phyloP scores from a whole-genome alignment of 2,888 invertebrate genomes.

The Hemaris fuciformis region DNA sequence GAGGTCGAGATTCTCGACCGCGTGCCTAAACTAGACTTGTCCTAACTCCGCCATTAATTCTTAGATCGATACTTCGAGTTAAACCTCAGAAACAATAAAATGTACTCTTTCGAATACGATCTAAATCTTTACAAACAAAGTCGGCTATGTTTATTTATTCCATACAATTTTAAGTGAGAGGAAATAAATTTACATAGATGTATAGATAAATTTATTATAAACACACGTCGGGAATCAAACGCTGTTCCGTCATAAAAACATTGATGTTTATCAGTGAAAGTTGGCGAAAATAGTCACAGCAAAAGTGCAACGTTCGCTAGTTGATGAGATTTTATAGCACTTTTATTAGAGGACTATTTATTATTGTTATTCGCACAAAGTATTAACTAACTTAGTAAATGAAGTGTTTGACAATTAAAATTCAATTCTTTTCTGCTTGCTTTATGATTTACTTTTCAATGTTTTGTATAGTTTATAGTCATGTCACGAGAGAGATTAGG shows the following conservation, averaged over 20 bases:
- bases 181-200: background rate
- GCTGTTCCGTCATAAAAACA: background rate
- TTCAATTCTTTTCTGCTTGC: too few relatives aligned
- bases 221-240: constrained; percentile 1
- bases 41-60: too few relatives aligned
- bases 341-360: background rate
- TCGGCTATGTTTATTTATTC: background rate
- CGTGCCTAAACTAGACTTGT: too few relatives aligned
- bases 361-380: background rate
- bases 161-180: background rate
- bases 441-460: too few relatives aligned
- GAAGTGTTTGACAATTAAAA: too few relatives aligned
- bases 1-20: too few relatives aligned
- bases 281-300: background rate
- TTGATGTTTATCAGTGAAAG: constrained; percentile 7
- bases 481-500: too few relatives aligned
- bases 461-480: too few relatives aligned
- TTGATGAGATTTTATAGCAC: background rate
- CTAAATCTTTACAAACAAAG: background rate
- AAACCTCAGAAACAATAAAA: too few relatives aligned
- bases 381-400: background rate
- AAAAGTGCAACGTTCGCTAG: background rate
- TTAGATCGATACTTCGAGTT: too few relatives aligned
- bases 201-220: constrained; percentile 1
- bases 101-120: background rate